phyloP scores from a whole-genome alignment of 1,140 invertebrate genomes.

The Drosophila nigrodunni region DNA sequence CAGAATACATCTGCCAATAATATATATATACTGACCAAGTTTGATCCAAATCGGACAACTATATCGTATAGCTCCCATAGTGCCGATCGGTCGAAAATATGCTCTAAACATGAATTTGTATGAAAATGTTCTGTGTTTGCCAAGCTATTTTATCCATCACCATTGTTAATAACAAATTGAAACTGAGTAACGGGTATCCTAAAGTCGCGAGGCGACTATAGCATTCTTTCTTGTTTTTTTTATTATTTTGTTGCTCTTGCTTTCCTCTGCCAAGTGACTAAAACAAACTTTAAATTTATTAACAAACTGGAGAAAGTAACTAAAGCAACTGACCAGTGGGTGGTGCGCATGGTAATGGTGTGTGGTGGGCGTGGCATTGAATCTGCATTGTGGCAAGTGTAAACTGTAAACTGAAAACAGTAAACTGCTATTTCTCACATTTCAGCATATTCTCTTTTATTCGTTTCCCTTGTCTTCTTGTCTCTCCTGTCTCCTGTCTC shows the following conservation, averaged over 20 bases:
- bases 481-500: neutral
- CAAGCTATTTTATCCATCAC: no score
- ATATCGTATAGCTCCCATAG: no score
- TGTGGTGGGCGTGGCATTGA: constrained; percentile 35
- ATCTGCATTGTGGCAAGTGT: constrained; percentile 56
- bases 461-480: neutral
- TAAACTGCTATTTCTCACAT: constrained; percentile 64
- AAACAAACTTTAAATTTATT: constrained; percentile 81
- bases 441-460: constrained; percentile 58
- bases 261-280: constrained; percentile 37
- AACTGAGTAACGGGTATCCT: no score
- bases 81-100: no score
- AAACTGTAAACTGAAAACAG: constrained; percentile 71
- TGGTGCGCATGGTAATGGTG: neutral
- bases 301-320: constrained; percentile 64
- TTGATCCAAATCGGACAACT: no score
- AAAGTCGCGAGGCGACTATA: no score
- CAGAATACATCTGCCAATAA: no score
- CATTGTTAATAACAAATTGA: no score
- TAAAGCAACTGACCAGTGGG: constrained; percentile 40
- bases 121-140: no score
- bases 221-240: neutral
- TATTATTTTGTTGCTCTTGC: constrained; percentile 6
- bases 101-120: no score
- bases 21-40: no score